Percentiles rank a stretch among this genome's conserved stretches.
Conservation (phyloP, 2,797 vertebrate species). For the Choloepus didactylus region DNA sequence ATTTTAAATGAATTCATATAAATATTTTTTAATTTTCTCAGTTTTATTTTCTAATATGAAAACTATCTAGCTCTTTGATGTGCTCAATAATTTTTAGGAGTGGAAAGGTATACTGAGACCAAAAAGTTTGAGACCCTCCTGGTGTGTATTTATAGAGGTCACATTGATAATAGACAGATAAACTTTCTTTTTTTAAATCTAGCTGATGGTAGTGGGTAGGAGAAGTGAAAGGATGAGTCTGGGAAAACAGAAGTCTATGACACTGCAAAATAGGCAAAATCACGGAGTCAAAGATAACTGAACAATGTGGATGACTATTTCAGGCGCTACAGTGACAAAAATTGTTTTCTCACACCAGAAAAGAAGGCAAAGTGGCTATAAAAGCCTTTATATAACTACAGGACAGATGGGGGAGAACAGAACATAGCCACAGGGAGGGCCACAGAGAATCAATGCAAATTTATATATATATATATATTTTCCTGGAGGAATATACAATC, state of each 20-base stretch:
- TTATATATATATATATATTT: background rate
- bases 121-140: background rate
- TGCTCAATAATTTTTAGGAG: background rate
- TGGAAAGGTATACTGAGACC: background rate
- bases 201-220: background rate
- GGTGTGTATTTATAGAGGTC: background rate
- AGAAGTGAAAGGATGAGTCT: background rate
- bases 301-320: background rate
- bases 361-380: background rate
- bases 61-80: background rate
- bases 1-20: constrained; percentile 42
- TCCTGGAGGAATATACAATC: background rate
- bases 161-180: background rate
- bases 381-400: background rate
- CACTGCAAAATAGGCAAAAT: background rate
- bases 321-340: background rate
- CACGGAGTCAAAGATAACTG: background rate
- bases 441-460: background rate
- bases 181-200: too few relatives aligned
- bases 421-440: background rate
- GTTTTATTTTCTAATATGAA: constrained; percentile 4
- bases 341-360: background rate
- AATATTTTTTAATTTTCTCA: background rate
- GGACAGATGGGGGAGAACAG: background rate
- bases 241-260: background rate